phyloP scores from a whole-genome alignment of 2,113 vertebrate species.

The Ondatra zibethicus region DNA sequence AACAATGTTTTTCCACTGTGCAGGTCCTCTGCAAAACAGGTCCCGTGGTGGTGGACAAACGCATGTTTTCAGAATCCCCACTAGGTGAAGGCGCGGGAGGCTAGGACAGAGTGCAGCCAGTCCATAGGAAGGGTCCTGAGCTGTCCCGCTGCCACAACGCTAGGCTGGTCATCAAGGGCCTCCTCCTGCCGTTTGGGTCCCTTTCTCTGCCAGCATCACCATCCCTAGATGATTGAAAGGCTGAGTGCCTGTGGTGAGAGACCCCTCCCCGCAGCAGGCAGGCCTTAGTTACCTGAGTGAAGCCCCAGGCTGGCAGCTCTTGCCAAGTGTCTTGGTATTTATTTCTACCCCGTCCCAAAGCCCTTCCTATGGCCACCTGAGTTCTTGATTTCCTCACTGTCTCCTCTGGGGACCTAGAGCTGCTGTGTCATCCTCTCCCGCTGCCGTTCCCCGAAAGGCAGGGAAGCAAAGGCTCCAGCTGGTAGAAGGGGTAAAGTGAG shows the following conservation, averaged over 20 bases:
- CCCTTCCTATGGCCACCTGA: too few species aligned
- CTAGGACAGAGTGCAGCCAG: neutral
- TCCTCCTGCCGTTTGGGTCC: neutral
- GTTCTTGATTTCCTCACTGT: neutral
- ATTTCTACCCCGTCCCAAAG: neutral
- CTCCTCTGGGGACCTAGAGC: neutral
- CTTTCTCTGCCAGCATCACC: fast-evolving
- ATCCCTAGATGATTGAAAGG: neutral
- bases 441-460: neutral
- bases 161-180: neutral
- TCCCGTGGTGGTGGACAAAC: neutral
- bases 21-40: neutral
- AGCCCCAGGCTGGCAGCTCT: neutral
- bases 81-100: neutral
- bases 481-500: too few species aligned
- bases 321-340: neutral
- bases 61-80: neutral
- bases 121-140: neutral
- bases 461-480: too few species aligned
- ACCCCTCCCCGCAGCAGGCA: neutral
- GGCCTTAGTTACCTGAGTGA: fast-evolving
- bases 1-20: too few species aligned
- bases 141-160: neutral
- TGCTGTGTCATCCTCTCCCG: fast-evolving
- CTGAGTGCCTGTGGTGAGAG: neutral